Conservation (phyloP, 2,797 vertebrate genomes). For the Lutjanus campechanus region DNA sequence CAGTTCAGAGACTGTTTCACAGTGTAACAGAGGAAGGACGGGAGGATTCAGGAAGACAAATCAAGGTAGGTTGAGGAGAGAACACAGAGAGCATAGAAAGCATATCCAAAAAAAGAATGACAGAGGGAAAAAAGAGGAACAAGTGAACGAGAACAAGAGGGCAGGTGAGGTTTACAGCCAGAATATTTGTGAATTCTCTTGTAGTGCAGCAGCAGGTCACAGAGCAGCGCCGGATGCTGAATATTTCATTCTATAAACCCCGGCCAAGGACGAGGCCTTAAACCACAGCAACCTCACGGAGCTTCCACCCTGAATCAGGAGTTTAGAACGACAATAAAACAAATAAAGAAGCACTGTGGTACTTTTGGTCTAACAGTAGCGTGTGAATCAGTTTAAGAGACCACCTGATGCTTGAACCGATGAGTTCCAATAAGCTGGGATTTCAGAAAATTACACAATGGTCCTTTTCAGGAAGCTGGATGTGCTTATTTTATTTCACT, state of each 20-base stretch:
- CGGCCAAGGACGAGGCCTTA: conserved; percentile 58
- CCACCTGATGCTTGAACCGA: neutral
- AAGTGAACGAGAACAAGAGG: neutral
- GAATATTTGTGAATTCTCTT: conserved; percentile 45
- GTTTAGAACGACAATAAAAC: conserved; percentile 28
- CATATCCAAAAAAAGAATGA: neutral
- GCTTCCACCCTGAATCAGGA: conserved; percentile 17
- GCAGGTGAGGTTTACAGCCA: conserved; percentile 33
- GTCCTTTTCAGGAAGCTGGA: neutral
- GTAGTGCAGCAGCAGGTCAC: conserved; percentile 37
- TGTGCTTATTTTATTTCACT: neutral
- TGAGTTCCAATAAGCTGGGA: neutral
- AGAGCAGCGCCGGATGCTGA: conserved; percentile 41
- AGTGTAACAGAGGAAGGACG: neutral
- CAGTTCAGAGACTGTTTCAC: neutral
- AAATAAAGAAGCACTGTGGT: neutral
- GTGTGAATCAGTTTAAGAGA: neutral
- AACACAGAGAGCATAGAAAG: neutral
- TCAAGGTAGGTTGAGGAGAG: neutral
- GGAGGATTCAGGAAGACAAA: neutral
- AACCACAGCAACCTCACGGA: conserved; percentile 8
- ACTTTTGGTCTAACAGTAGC: neutral
- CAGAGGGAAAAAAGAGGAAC: neutral
- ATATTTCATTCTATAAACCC: conserved; percentile 62
- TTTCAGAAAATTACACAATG: neutral